phyloP scores from a whole-genome alignment of 2,113 vertebrate species.

The Trogon surrucura region DNA sequence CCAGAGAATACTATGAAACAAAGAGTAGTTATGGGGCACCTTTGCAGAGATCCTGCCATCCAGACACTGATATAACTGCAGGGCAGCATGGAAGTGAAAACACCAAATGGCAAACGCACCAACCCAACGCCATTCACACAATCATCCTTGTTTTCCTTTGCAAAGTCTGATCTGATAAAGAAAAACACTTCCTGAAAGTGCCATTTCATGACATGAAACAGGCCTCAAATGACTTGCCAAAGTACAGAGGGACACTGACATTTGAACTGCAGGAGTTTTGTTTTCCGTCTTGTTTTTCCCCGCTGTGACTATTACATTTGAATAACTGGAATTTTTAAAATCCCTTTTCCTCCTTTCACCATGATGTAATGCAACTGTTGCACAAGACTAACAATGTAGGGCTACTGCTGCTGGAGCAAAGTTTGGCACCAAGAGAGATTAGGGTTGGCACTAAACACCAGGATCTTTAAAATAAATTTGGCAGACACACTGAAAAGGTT shows the following conservation, averaged over 20 bases:
- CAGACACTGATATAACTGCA: neutral
- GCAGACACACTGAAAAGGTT: neutral
- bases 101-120: neutral
- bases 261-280: conserved; percentile 43
- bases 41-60: neutral
- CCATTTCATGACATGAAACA: conserved; percentile 12
- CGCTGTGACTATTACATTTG: neutral
- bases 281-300: neutral
- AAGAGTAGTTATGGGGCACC: neutral
- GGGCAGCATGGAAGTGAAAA: neutral
- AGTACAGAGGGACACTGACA: conserved; percentile 17
- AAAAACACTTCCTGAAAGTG: conserved; percentile 18
- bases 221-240: neutral
- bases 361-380: conserved; percentile 44
- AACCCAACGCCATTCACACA: neutral
- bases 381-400: conserved; percentile 41
- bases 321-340: conserved; percentile 58
- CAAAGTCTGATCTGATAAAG: neutral
- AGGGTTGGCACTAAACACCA: conserved; percentile 25
- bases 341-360: conserved; percentile 43
- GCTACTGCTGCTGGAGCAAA: conserved; percentile 24
- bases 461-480: conserved; percentile 41
- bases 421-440: conserved; percentile 40
- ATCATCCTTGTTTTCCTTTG: neutral
- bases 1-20: neutral